Evolutionary conservation across 2,113 vertebrate genomes (phyloP).

Genomic region (Austrofundulus limnaeus): DNA sequence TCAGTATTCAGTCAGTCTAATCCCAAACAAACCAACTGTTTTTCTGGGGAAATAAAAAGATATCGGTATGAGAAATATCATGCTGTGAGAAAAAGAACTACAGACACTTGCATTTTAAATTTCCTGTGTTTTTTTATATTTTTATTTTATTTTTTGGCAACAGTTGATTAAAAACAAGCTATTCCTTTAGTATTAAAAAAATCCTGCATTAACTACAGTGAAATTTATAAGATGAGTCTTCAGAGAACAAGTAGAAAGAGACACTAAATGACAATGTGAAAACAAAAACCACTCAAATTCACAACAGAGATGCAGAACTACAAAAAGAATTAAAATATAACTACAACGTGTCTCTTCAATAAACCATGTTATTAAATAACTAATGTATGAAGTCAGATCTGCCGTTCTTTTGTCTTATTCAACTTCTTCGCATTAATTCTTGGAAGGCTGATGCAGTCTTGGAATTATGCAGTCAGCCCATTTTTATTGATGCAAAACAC

Average conservation of each 20-base stretch:
- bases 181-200: too few relatives aligned
- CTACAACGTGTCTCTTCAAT: neutral
- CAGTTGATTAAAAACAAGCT: too few relatives aligned
- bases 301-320: neutral
- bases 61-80: too few relatives aligned
- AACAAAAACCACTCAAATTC: neutral
- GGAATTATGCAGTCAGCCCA: conserved; percentile 13
- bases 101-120: too few relatives aligned
- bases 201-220: too few relatives aligned
- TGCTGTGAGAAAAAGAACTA: too few relatives aligned
- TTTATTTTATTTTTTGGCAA: too few relatives aligned
- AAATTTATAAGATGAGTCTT: too few relatives aligned
- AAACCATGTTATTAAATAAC: neutral
- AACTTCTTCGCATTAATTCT: neutral
- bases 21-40: too few relatives aligned
- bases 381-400: neutral
- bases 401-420: neutral
- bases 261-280: neutral
- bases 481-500: conserved; percentile 32
- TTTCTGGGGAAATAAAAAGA: too few relatives aligned
- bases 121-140: too few relatives aligned
- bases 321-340: conserved; percentile 4
- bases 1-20: too few relatives aligned
- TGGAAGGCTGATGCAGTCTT: conserved; percentile 16
- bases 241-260: neutral